phyloP scores from a whole-genome alignment of 2,797 vertebrate species.

The Diceros bicornis region DNA sequence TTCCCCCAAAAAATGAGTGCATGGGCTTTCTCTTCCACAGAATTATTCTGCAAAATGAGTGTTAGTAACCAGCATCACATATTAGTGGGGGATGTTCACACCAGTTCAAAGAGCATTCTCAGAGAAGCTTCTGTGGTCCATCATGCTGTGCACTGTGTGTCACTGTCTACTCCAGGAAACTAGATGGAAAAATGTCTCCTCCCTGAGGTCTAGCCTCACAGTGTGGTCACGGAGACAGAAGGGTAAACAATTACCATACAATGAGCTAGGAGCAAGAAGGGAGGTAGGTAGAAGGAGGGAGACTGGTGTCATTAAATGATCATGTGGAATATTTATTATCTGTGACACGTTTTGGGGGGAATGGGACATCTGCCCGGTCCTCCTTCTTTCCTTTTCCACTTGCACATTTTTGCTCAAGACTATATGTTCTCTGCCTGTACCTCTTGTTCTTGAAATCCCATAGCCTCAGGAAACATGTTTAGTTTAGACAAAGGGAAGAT shows the following conservation, averaged over 20 bases:
- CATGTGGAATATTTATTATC: neutral
- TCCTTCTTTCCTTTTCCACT: neutral
- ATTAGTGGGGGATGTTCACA: neutral
- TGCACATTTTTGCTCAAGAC: neutral
- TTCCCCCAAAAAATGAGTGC: neutral
- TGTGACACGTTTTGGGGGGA: neutral
- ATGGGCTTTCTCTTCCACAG: neutral
- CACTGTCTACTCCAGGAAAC: neutral
- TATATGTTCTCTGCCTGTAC: neutral
- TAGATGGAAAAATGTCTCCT: neutral
- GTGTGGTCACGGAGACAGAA: neutral
- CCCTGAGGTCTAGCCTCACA: neutral
- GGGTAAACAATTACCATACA: neutral
- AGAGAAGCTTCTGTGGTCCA: neutral
- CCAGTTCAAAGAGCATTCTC: neutral
- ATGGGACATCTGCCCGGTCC: neutral
- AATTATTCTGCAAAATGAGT: neutral
- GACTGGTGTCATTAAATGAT: neutral
- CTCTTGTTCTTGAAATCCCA: neutral
- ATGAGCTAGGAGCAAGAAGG: neutral
- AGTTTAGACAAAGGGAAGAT: neutral
- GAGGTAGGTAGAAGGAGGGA: neutral
- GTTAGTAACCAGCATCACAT: neutral
- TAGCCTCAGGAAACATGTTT: neutral
- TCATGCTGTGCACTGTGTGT: neutral